Evolutionary conservation across 2,888 invertebrate species (phyloP), one percentile per base, ranked within the genome.

Genomic region (Brachyptera putata): DNA sequence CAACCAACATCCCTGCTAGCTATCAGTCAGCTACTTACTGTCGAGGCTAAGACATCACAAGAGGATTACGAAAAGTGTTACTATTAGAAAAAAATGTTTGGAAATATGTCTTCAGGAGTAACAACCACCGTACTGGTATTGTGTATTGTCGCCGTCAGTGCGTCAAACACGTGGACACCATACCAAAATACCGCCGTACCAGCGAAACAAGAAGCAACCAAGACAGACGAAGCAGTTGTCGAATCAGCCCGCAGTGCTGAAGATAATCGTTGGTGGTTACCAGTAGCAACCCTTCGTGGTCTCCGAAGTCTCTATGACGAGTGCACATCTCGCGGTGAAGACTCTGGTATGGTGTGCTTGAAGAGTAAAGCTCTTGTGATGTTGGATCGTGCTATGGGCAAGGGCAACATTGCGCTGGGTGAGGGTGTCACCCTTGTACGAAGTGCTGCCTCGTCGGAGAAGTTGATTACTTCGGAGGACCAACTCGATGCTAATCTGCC

Each of bases 241-340:
- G 43, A 11, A 30, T 21, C 9, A 18, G 43, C 43, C 18, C 43
- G 14, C 37, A 37, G 48, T 14, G 30, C 13, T 16, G 36, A 30
- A 18, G 53, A 14, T n/a, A 18, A n/a, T 21, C 24, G 34, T 3
- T 50, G 50, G 50, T 50, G 50, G 50, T 21, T 50, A 11, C 50
- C 50, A 11, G 50, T 50, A 16, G 2, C 53, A 2, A 16, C 34
- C 22, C 36, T 53, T 18, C 34, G 53, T n/a, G 72, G 79, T 83
- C 66, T 84, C 83, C 34, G 53, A 11, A 36, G 36, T 22, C 18
- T 53, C 36, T 53, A 53, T 69, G 83, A 83, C 65, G 83, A 83
- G 69, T 84, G 84, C 72, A 82, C 81, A 74, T 81, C 80, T 65
- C 78, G 79, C 69, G 82, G 83, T 68, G 53, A 53, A 11, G 53